Evolutionary conservation across 2,888 invertebrate genomes (phyloP), one percentile per base, ranked within the genome.

Genomic region (Oegoconia quadripuncta): DNA sequence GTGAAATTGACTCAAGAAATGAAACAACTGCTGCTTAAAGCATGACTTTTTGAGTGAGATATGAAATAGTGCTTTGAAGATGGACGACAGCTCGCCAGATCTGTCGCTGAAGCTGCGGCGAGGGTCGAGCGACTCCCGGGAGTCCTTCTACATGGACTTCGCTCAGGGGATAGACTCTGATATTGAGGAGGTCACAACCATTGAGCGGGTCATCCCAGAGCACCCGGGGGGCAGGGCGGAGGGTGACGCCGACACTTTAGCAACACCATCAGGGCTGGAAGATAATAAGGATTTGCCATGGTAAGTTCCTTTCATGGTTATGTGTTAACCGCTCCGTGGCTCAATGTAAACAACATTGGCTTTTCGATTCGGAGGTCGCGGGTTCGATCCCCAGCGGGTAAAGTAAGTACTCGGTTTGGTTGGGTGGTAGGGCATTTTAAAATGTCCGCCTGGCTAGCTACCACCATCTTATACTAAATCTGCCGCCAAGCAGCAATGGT

Each of bases 121-220:
- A 42, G 95, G 95, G 35, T 95, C 95, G 23, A 95, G 94, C 71
- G 95, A 95, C 79, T 95, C 95, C 22, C 89, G 95, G 49, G 95
- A 95, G 76, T 95, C 95, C 38, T 95, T 95, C 75, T 95, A 95
- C 67, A 95, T 95, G 95, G 95, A 95, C 82, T 95, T 95, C 72
- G 95, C 95, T 61, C 94, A 94, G 87, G 95, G 95, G 44, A 95
- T 95, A 71, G 95, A 95, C 79, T 95, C 95, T 13, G 95, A 96
- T 70, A 95, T 95, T 61, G 95, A 95, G 74, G 95, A 95, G 78
- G 94, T 95, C 66, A 92, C 93, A 30, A 93, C 93, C 38, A 91
- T 91, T 33, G 89, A 90, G 59, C 88, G 90, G 30, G 79, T 87
- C 42, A 88, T 88, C 30, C 88, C 89, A 39, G 88, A 88, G 60